Base-by-base conservation (phyloP, 2,113 vertebrate genomes). In the Tragelaphus strepsiceros region DNA sequence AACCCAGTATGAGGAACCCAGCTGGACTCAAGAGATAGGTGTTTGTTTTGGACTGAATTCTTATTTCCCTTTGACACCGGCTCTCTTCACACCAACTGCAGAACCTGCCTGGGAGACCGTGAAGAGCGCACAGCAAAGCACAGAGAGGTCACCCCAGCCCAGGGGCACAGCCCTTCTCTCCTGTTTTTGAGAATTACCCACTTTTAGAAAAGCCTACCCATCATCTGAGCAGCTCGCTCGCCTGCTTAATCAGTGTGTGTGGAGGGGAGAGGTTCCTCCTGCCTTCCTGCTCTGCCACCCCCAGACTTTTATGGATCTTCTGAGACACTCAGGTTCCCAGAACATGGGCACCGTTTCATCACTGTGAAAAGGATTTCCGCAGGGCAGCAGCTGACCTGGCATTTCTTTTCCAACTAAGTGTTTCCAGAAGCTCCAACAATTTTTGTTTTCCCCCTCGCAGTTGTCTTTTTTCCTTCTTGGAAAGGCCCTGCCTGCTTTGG, bases 21-120 rank as follows among this genome's bases (percentile, higher is more conserved):
- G 19, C 28, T 61, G 35, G 39, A 21, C 51, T 15, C 53, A 71
- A 64, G 82, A 21, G 84, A 78, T 1, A 54, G 81, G 59, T 80
- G 7, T 96, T 77, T 71, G n/a, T 84, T 87, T 74, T 83, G 80
- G 93, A 19, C 46, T 91, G 58, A 95, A 54, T 62, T 91, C 83
- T 51, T 24, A 32, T 84, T 94, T 92, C 91, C 94, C 97, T 92
- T 85, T 88, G 62, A 91, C 49, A 89, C 43, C 21, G n/a, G 74
- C 85, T 91, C 15, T 49, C 86, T 97, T 85, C 43, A 61, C 94
- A 88, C 39, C 17, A 81, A 58, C 43, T 24, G n/a, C 58, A 59
- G 54, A 74, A 17, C 3, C 43, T n/a, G 43, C 56, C 43, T 24
- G 21, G 90, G 56, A 35, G 56, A 26, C 43, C 0, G 15, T 49